Conservation (phyloP, 1,140 invertebrate genomes). For the Trichomalopsis sarcophagae region DNA sequence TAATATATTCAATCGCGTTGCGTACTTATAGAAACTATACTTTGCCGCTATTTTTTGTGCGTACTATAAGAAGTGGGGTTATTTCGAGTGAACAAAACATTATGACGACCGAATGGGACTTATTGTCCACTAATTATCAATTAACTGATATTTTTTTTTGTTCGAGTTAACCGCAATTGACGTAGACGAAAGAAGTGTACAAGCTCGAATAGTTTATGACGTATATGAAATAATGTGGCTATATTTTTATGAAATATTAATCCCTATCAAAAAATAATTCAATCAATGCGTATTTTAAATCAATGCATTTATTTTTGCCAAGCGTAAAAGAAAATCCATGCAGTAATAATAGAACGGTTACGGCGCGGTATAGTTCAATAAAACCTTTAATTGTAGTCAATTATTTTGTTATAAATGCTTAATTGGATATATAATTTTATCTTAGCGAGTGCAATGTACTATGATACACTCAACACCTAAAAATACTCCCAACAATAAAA, state of each 20-base stretch:
- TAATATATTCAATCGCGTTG: too few species aligned
- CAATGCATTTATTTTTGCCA: too few species aligned
- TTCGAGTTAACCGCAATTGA: conserved; percentile 9
- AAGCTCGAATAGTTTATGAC: background rate
- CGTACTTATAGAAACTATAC: too few species aligned
- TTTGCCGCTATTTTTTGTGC: too few species aligned
- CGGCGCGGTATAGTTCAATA: too few species aligned
- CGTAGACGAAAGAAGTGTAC: background rate
- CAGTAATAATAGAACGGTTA: too few species aligned
- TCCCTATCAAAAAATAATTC: too few species aligned
- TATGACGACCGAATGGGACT: conserved; percentile 20
- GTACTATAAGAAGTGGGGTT: background rate
- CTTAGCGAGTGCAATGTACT: background rate
- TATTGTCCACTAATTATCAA: conserved; percentile 46
- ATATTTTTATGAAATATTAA: too few species aligned
- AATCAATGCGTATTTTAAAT: too few species aligned
- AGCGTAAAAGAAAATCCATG: too few species aligned
- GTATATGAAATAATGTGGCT: background rate
- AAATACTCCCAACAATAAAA: background rate
- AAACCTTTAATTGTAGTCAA: background rate
- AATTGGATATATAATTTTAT: background rate
- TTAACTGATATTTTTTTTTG: conserved; percentile 40
- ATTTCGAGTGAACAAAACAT: conserved; percentile 19
- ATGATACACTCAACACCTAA: background rate
- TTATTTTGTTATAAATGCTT: background rate